These are phyloP conservation scores for Philhelius pedissequus DNA, from an alignment of 2,888 invertebrate genomes.

Conservation along the genomic window DNA sequence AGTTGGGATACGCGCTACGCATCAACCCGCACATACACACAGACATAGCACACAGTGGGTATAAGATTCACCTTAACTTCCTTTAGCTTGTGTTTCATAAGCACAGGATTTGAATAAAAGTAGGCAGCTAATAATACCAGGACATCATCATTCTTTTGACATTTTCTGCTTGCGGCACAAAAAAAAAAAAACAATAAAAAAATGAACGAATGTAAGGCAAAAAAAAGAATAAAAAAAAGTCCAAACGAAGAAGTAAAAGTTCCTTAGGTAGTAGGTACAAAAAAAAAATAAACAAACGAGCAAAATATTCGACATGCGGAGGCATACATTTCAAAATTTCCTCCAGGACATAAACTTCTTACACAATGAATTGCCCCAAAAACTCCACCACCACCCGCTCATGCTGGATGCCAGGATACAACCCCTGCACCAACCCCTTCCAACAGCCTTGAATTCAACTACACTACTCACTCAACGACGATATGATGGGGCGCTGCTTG, in stretches of 20 bases:
- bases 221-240: constrained; percentile 1
- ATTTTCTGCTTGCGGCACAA: constrained; percentile 51
- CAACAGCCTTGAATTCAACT: background rate
- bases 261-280: constrained; percentile 7
- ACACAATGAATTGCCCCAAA: constrained; percentile 1
- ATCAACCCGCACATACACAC: background rate
- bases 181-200: background rate
- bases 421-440: background rate
- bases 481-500: background rate
- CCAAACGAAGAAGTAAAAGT: constrained; percentile 40
- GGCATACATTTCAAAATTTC: constrained; percentile 65
- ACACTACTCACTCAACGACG: background rate
- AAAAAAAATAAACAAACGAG: constrained; percentile 61
- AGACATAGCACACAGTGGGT: no score
- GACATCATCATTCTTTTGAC: constrained; percentile 66
- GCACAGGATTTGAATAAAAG: constrained; percentile 60
- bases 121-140: constrained; percentile 63
- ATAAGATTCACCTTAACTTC: constrained; percentile 13
- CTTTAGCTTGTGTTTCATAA: constrained; percentile 39
- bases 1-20: background rate
- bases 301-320: constrained; percentile 66
- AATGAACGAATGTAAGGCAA: background rate
- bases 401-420: background rate
- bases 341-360: constrained; percentile 45
- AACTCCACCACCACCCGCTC: background rate